These are phyloP conservation scores for Agraylea sexmaculata DNA, from an alignment of 1,140 invertebrate genomes.

Conservation along the genomic window DNA sequence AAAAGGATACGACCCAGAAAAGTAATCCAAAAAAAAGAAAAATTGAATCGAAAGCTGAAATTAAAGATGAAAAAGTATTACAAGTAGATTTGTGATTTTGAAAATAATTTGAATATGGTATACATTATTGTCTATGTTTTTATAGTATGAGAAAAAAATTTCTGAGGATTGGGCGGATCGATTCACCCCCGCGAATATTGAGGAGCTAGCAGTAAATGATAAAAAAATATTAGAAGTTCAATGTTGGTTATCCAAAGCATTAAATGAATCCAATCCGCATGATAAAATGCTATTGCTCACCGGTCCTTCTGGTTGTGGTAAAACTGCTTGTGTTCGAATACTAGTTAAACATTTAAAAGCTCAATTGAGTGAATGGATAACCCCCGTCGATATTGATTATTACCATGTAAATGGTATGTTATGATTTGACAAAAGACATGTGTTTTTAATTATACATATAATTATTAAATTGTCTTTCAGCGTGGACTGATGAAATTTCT, in stretches of 20 bases:
- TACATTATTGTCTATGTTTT: too few relatives aligned
- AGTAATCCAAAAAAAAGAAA: constrained; percentile 3
- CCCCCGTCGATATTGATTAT: constrained; percentile 47
- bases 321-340: constrained; percentile 49
- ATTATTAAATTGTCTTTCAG: neutral
- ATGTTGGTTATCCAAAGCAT: constrained; percentile 38
- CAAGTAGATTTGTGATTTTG: neutral
- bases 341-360: constrained; percentile 46
- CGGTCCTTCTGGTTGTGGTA: constrained; percentile 60
- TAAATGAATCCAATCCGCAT: constrained; percentile 27
- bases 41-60: constrained; percentile 6
- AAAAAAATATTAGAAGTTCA: constrained; percentile 52
- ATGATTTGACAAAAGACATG: constrained; percentile 1
- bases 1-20: too few relatives aligned
- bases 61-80: neutral
- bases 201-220: constrained; percentile 46
- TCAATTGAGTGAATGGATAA: constrained; percentile 57
- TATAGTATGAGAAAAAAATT: neutral
- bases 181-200: constrained; percentile 39
- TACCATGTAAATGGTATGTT: constrained; percentile 32
- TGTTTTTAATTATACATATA: neutral
- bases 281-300: constrained; percentile 51
- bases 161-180: constrained; percentile 42
- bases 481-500: constrained; percentile 7
- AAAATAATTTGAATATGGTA: too few relatives aligned